A percentile compares a stretch with the other conserved stretches of the same genome.
phyloP scores from a whole-genome alignment of 2,113 vertebrate genomes.

The Sterna hirundo region DNA sequence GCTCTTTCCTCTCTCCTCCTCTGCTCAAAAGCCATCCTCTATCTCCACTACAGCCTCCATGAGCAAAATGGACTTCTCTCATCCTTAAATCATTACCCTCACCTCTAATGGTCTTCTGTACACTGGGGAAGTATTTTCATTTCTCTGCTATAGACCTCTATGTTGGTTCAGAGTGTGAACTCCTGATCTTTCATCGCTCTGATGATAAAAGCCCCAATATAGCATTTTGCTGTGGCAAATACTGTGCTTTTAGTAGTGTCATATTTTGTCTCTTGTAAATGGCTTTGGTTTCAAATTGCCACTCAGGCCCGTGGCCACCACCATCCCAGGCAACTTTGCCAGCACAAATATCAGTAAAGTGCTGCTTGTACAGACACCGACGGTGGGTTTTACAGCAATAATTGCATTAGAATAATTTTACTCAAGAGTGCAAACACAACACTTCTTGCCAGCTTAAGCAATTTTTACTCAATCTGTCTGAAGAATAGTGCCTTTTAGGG shows the following conservation, averaged over 20 bases:
- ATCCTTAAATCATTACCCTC: neutral
- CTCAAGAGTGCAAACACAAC: neutral
- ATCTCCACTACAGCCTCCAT: neutral
- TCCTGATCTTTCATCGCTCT: neutral
- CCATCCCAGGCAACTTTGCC: neutral
- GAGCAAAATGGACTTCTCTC: neutral
- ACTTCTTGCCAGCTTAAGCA: neutral
- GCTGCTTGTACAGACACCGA: neutral
- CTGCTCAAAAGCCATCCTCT: neutral
- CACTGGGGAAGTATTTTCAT: neutral
- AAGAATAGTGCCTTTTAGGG: neutral
- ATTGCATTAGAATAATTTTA: neutral
- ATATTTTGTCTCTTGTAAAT: neutral
- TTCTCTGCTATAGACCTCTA: neutral
- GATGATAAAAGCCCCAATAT: neutral
- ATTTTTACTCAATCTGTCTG: neutral
- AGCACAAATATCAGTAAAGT: neutral
- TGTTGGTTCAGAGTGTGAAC: neutral
- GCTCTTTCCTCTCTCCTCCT: neutral
- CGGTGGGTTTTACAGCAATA: neutral
- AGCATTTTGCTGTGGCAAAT: neutral
- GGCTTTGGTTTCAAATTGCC: neutral
- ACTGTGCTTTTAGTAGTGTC: neutral
- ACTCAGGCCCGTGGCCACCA: neutral
- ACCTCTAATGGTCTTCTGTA: neutral